A percentile compares a stretch with the other conserved stretches of the same genome.
Conservation (phyloP, 2,888 invertebrate species). For the Zonitis immaculata region DNA sequence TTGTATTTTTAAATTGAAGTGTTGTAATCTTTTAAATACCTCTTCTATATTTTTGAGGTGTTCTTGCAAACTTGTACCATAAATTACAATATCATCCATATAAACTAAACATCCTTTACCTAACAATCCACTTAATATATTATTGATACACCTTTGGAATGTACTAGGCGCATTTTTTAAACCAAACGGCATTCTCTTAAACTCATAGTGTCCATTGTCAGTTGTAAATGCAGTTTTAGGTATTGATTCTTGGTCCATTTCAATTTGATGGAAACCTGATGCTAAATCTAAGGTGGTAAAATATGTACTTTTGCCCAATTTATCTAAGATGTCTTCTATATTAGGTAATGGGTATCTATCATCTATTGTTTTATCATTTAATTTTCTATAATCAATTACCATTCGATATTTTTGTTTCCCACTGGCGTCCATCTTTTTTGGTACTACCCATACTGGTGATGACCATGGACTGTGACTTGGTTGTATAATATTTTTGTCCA, state of each 20-base stretch:
- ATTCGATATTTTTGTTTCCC: neutral
- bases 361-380: slow-evolving; percentile 4
- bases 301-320: slow-evolving; percentile 31
- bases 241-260: slow-evolving; percentile 24
- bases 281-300: slow-evolving; percentile 30
- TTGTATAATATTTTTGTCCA: slow-evolving; percentile 21
- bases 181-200: slow-evolving; percentile 28
- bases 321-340: slow-evolving; percentile 36
- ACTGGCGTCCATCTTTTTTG: neutral
- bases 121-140: slow-evolving; percentile 24
- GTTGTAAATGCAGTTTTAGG: slow-evolving; percentile 31
- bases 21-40: neutral
- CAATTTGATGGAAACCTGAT: slow-evolving; percentile 30
- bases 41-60: slow-evolving; percentile 18
- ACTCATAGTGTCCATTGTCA: slow-evolving; percentile 30
- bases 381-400: neutral
- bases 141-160: slow-evolving; percentile 25
- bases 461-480: slow-evolving; percentile 20
- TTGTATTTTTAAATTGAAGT: neutral
- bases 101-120: slow-evolving; percentile 29
- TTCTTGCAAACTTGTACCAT: slow-evolving; percentile 25
- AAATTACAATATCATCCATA: slow-evolving; percentile 35
- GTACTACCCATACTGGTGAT: slow-evolving; percentile 23
- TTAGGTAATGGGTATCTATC: slow-evolving; percentile 35
- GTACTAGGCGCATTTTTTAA: slow-evolving; percentile 26